Percentiles rank a stretch among this genome's conserved stretches.
phyloP scores from a whole-genome alignment of 2,797 vertebrate genomes.

The Hozukius guyotensis region DNA sequence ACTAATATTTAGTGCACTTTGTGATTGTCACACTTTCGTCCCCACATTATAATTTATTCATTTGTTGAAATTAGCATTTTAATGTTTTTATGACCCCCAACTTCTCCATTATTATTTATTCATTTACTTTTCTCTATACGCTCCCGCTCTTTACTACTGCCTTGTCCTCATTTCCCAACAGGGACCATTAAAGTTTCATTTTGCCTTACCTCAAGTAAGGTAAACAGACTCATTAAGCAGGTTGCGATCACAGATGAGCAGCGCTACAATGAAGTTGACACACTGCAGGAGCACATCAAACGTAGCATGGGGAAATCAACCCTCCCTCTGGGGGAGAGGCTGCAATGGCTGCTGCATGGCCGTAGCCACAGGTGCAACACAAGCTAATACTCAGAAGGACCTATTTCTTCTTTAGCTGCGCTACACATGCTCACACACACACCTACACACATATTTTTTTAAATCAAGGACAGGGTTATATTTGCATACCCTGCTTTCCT shows the following conservation, averaged over 20 bases:
- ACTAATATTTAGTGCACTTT: not conserved
- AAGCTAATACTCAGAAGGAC: not conserved
- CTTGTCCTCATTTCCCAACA: conserved; percentile 16
- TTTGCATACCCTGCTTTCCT: not conserved
- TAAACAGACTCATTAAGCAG: conserved; percentile 78
- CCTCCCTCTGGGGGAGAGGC: conserved; percentile 29
- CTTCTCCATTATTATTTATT: not conserved
- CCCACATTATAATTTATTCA: not conserved
- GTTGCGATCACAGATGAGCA: conserved; percentile 71
- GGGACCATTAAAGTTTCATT: conserved; percentile 64
- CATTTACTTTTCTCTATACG: not conserved
- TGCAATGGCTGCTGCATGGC: not conserved
- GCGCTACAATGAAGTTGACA: conserved; percentile 36
- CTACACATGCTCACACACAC: not conserved
- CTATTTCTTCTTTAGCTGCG: not conserved
- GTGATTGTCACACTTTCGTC: not conserved
- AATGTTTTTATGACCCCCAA: not conserved
- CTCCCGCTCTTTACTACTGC: not conserved
- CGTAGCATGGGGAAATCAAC: conserved; percentile 70
- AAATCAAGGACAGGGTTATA: not conserved
- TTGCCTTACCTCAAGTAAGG: conserved; percentile 42
- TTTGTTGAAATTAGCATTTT: not conserved
- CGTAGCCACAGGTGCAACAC: conserved; percentile 51
- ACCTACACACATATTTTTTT: not conserved
- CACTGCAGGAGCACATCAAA: conserved; percentile 19